A percentile compares a stretch with the other conserved stretches of the same genome.
phyloP scores from a whole-genome alignment of 2,888 invertebrate species.

The Stegophylla sp. region DNA sequence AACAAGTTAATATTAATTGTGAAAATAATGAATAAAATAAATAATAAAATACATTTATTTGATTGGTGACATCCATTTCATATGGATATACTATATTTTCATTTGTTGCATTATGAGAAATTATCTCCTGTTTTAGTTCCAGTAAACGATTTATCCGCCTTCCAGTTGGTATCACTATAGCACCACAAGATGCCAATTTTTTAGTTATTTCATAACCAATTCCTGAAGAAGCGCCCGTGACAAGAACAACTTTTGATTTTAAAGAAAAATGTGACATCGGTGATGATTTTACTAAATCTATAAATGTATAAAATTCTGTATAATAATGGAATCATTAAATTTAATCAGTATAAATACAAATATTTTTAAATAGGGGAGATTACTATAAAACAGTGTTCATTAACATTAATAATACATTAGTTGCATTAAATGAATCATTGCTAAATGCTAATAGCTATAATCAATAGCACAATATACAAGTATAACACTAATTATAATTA shows the following conservation, averaged over 20 bases:
- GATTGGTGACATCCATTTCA: constrained; percentile 61
- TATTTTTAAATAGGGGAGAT: no score
- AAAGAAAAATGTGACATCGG: constrained; percentile 29
- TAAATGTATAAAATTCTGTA: not conserved
- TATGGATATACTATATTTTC: constrained; percentile 59
- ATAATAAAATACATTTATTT: constrained; percentile 60
- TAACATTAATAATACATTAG: not conserved
- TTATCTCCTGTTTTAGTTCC: constrained; percentile 56
- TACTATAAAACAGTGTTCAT: no score
- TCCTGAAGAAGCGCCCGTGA: constrained; percentile 63
- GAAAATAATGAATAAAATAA: not conserved
- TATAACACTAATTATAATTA: not conserved
- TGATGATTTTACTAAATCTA: constrained; percentile 11
- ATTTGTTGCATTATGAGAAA: constrained; percentile 18
- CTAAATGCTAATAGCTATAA: no score
- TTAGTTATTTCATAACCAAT: constrained; percentile 62
- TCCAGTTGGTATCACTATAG: constrained; percentile 62
- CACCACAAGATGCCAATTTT: constrained; percentile 61
- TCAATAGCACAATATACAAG: not conserved
- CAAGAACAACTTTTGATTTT: constrained; percentile 61
- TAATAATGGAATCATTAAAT: not conserved
- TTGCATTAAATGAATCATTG: not conserved
- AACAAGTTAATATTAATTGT: not conserved
- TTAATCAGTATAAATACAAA: not conserved
- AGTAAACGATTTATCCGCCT: constrained; percentile 61